phyloP scores from a whole-genome alignment of 2,888 invertebrate species.

The Apantesis nais region DNA sequence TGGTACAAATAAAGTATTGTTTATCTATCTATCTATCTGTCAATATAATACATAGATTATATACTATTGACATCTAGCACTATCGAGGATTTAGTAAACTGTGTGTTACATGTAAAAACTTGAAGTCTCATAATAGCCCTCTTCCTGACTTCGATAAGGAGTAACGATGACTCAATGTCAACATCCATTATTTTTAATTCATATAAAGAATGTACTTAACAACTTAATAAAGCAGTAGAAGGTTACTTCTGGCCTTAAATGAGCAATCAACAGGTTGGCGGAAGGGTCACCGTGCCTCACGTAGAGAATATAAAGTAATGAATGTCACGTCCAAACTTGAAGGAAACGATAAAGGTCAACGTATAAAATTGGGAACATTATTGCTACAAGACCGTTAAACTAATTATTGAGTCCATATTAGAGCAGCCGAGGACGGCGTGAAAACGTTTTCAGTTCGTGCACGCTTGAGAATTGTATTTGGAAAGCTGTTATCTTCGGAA shows the following conservation, averaged over 20 bases:
- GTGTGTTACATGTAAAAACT: neutral
- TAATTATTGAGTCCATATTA: slow-evolving; percentile 28
- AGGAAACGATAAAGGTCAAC: slow-evolving; percentile 34
- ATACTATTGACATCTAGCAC: neutral
- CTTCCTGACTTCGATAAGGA: slow-evolving; percentile 17
- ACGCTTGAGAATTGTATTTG: slow-evolving; percentile 15
- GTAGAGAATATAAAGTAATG: slow-evolving; percentile 42
- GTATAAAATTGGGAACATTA: slow-evolving; percentile 22
- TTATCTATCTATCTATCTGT: too few species aligned
- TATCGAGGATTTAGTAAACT: neutral
- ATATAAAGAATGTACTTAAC: slow-evolving; percentile 22
- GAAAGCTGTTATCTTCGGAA: slow-evolving; percentile 11
- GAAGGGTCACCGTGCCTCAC: slow-evolving; percentile 43
- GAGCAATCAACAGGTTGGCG: slow-evolving; percentile 56
- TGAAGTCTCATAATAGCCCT: slow-evolving; percentile 8
- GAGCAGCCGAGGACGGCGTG: slow-evolving; percentile 8
- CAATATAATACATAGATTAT: too few species aligned
- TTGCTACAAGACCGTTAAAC: slow-evolving; percentile 24
- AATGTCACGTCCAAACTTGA: slow-evolving; percentile 37
- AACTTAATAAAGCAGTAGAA: slow-evolving; percentile 43
- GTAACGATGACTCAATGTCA: slow-evolving; percentile 22
- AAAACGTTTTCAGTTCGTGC: slow-evolving; percentile 16
- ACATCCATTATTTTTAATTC: slow-evolving; percentile 35
- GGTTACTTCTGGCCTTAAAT: slow-evolving; percentile 38
- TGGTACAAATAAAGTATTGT: too few species aligned